phyloP scores from a whole-genome alignment of 2,113 vertebrate species.

The Clupea harengus region DNA sequence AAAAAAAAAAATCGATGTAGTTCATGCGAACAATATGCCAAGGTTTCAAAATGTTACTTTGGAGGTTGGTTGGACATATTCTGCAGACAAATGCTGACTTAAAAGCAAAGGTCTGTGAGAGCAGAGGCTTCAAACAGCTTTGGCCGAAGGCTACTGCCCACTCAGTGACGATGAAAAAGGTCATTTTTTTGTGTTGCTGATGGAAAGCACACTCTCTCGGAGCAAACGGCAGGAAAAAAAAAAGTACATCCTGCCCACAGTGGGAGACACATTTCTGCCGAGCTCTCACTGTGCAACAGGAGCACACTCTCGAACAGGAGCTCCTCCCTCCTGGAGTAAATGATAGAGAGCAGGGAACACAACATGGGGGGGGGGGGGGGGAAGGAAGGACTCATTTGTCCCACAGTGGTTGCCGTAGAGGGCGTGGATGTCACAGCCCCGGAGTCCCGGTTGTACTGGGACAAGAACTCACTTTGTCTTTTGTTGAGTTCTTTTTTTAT shows the following conservation, averaged over 20 bases:
- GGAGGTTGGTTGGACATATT: background rate
- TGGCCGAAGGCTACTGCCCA: constrained; percentile 14
- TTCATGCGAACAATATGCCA: background rate
- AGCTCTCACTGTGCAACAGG: background rate
- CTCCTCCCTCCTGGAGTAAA: background rate
- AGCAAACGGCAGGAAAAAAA: background rate
- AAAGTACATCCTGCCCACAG: background rate
- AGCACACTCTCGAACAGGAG: background rate
- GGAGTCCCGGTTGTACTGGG: background rate
- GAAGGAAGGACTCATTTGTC: background rate
- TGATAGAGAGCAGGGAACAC: background rate
- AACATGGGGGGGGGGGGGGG: background rate
- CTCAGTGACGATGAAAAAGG: constrained; percentile 28
- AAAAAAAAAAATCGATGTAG: background rate
- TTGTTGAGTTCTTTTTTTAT: background rate
- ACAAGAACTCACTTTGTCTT: background rate
- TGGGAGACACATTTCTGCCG: background rate
- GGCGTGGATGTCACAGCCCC: background rate
- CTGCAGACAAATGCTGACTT: background rate
- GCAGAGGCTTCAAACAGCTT: constrained; percentile 10
- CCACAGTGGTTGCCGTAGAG: background rate
- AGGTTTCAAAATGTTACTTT: background rate
- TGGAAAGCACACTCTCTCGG: background rate
- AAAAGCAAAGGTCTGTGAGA: constrained; percentile 9
- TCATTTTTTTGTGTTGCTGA: constrained; percentile 27